Evolutionary conservation across 2,797 vertebrate species (phyloP), one percentile per base, ranked within the genome.

Genomic region (Brotula barbata): DNA sequence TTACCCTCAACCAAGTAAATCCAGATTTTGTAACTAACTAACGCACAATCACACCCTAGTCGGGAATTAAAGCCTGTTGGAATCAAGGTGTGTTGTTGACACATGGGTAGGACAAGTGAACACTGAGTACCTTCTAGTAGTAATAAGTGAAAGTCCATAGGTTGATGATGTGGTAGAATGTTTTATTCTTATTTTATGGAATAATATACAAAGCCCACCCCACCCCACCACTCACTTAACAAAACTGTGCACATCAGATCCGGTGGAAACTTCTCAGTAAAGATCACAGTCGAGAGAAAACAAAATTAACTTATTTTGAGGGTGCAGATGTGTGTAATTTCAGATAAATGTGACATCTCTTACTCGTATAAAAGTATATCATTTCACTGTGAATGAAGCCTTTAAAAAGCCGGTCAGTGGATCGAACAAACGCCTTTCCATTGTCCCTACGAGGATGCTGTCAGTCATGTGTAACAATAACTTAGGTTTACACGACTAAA

Each of bases 151-250:
- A 61, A 21, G n/a, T 51, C 25, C 60, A 73, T 1, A 40, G 8
- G 14, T 55, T 53, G 47, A 1, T 48, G 12, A 16, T 83, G 84
- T 82, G 84, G 85, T 84, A 85, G 85, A 85, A 84, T 87, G 86
- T 85, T 89, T 90, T 89, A 89, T 89, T 89, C 77, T 88, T 77
- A 86, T 82, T 86, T 89, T 77, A 88, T 82, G 82, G 84, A 89
- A 88, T 89, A 69, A 57, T 51, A 70, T 56, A 90, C 86, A 89
- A 88, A 86, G 78, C 73, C 74, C 77, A 53, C 46, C 2, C 21
- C 55, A 68, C 31, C 31, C 31, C 31, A 6, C 36, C 20, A 7
- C 25, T 2, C 36, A 25, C 16, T 33, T 45, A 31, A 59, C 67
- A 77, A 71, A 75, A 41, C 57, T 81, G 78, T 80, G 81, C 79